Base-by-base conservation (phyloP, 2,888 invertebrate genomes). In the Didymodactylos carnosus region DNA sequence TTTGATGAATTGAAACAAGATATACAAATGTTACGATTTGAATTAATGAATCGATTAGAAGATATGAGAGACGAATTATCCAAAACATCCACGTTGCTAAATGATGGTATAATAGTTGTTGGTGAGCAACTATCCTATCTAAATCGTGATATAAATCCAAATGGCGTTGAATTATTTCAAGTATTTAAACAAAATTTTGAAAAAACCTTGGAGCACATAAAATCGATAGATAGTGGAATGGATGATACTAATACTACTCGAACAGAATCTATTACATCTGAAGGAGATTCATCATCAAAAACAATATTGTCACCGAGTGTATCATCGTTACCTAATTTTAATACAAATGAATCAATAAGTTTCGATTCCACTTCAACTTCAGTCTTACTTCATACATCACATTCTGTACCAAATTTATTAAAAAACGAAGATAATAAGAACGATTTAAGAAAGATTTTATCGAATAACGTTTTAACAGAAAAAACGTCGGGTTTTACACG, bases 1-100 rank as follows among this genome's bases (percentile, higher is more conserved):
- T 73, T 73, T 62, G 80, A 80, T 43, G 80, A 80, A 72, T 76
- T 80, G 0, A 80, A 80, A 73, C 80, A 80, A 72, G 80, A 80
- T 76, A 80, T 80, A 11, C 79, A 79, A 25, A 80, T 80, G 75
- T 80, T 80, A 76, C 77, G 80, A 13, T 80, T 79, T 72, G 80
- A 80, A 76, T 80, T 80, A 78, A 75, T 80, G 72, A 80, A 80
- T 73, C 78, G 80, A 70, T 76, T 72, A 16, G 71, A 75, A 19
- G 29, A 69, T 72, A 51, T 49, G 25, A 62, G 75, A 39, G 75
- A 75, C n/a, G 74, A 74, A 23, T 53, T 43, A 35, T 23, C 73
- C 19, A 46, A 49, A 27, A 73, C 69, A 27, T 70, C 49, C 49
- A 49, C 49, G 39, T 43, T 73, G 23, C 39, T 73, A 19, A 73